Evolutionary conservation across 2,888 invertebrate species (phyloP), one percentile per base, ranked within the genome.

Genomic region (Ornithoptera priamus): DNA sequence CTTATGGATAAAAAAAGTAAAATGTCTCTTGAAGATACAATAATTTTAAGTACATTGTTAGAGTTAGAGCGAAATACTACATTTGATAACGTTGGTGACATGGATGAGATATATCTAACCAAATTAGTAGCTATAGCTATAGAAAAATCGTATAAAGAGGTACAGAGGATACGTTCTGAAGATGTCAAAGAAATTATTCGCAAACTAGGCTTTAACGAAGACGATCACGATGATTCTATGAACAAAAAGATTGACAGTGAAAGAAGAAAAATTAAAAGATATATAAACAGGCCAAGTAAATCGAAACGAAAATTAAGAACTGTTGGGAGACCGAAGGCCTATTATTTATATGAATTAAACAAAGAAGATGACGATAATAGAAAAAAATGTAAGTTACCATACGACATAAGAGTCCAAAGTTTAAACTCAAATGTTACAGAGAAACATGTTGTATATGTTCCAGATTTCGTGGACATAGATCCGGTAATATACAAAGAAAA

Each of bases 31-130:
- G 84, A 89, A 80, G 85, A 89, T 39, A 84, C 85, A 61, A 72
- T 86, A 53, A 74, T 88, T 56, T 73, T 90, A 69, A 82, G 85
- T 70, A 78, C 88, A 69, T 74, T 88, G 18, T 72, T 88, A 69
- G 86, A 88, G 76, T 78, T 87, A 74, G 89, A 90, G 76, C 76
- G 70, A 20, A 88, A 89, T 71, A 70, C 76, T n/a, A 77, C 84
- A 2, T 62, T 83, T 2, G 75, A 85, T 67, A 77, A 80, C 64
- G 70, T 80, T 64, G 88, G 87, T 65, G 82, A 82, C 67, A 72
- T 91, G 22, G 91, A 91, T 65, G 84, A 89, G 70, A 73, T 85
- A 30, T 91, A 85, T 75, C 74, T 91, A 15, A 88, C 84, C 0
- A 89, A 85, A 73, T 68, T 89, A 72, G 86, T 88, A 2, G 79